Conservation (phyloP, 1,140 invertebrate species). For the Maconellicoccus hirsutus region DNA sequence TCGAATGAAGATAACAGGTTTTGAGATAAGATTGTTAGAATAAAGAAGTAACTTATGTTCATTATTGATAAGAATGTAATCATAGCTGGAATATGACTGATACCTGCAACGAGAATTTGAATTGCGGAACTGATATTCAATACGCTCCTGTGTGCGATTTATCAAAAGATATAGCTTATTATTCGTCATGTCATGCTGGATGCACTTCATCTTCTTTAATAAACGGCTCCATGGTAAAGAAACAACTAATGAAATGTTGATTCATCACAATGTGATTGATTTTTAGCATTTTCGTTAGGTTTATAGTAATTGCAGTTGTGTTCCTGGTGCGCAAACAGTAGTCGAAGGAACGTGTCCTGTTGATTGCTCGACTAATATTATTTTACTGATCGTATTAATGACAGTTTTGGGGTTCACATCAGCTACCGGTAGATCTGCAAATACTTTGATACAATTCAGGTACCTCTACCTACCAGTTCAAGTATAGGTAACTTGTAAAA, state of each 20-base stretch:
- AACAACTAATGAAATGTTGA: too few relatives aligned
- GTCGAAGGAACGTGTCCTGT: conserved; percentile 30
- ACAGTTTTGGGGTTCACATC: conserved; percentile 30
- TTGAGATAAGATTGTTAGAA: conserved; percentile 23
- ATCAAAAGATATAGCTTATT: conserved; percentile 45
- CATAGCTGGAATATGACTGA: conserved; percentile 37
- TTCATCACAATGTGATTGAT: too few relatives aligned
- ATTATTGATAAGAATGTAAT: conserved; percentile 24
- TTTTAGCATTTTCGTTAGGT: conserved; percentile 32
- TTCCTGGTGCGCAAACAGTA: conserved; percentile 26
- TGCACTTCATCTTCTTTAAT: conserved; percentile 38
- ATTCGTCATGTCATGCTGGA: conserved; percentile 59
- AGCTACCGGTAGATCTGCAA: conserved; percentile 31
- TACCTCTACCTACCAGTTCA: conserved; percentile 29
- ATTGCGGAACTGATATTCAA: conserved; percentile 48
- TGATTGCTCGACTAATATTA: conserved; percentile 30
- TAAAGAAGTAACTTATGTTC: not conserved
- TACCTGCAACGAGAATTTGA: conserved; percentile 49
- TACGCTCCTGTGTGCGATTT: conserved; percentile 55
- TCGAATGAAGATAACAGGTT: conserved; percentile 36
- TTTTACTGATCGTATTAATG: conserved; percentile 29
- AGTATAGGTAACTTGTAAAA: conserved; percentile 26
- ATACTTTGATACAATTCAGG: conserved; percentile 33
- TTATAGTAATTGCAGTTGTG: conserved; percentile 34
- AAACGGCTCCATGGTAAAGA: conserved; percentile 31